Percentiles rank a stretch among this genome's conserved stretches.
These are phyloP conservation scores for Sylvietta virens DNA, from an alignment of 2,113 vertebrate genomes.

Conservation along the genomic window DNA sequence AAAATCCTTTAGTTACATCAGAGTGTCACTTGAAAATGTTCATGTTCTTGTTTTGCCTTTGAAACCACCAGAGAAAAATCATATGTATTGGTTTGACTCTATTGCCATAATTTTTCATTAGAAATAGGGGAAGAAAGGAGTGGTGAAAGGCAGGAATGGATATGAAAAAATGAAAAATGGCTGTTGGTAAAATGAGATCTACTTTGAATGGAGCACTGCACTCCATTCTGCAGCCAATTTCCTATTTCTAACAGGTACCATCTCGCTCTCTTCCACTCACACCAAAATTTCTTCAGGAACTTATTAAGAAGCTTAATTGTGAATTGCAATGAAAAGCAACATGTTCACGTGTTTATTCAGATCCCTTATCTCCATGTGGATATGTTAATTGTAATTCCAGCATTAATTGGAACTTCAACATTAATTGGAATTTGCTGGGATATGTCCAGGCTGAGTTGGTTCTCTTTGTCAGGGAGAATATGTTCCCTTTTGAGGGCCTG, in stretches of 20 bases:
- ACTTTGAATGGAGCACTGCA: neutral
- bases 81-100: neutral
- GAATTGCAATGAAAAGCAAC: neutral
- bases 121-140: neutral
- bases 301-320: neutral
- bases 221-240: neutral
- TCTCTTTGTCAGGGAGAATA: neutral
- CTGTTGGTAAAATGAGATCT: neutral
- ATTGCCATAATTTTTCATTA: neutral
- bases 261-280: neutral
- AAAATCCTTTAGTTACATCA: neutral
- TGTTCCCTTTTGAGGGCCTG: neutral
- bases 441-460: neutral
- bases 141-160: neutral
- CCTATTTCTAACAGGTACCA: neutral
- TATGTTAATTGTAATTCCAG: constrained; percentile 16
- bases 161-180: neutral
- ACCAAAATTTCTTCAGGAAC: neutral
- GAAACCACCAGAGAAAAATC: neutral
- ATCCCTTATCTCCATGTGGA: neutral
- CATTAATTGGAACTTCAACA: neutral
- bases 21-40: neutral
- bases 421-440: constrained; percentile 4
- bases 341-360: neutral
- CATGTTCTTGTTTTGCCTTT: neutral